A percentile compares a stretch with the other conserved stretches of the same genome.
These are phyloP conservation scores for Rhamphomyia laevipes DNA, from an alignment of 2,888 invertebrate species.

Conservation along the genomic window DNA sequence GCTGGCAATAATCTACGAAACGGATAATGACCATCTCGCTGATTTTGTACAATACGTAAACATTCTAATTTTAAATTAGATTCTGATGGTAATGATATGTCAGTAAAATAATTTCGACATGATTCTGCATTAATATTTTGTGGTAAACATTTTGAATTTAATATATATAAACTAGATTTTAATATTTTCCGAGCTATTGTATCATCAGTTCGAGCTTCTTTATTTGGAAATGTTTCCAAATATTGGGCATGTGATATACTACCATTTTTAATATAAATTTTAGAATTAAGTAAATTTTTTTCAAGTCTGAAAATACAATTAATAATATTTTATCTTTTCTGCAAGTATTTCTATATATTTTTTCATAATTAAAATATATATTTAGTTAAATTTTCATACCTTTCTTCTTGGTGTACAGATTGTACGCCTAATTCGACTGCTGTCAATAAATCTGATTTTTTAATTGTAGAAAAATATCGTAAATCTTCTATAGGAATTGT, in stretches of 20 bases:
- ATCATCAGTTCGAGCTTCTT: slow-evolving; percentile 23
- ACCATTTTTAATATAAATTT: slow-evolving; percentile 28
- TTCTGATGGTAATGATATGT: slow-evolving; percentile 42
- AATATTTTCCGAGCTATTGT: slow-evolving; percentile 29
- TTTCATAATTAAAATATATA: not conserved
- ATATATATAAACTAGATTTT: slow-evolving; percentile 27
- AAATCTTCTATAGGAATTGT: slow-evolving; percentile 10
- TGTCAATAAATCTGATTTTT: slow-evolving; percentile 16
- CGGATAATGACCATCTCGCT: slow-evolving; percentile 23
- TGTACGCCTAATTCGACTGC: slow-evolving; percentile 19
- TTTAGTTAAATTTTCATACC: slow-evolving; percentile 14
- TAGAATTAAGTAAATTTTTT: slow-evolving; percentile 22
- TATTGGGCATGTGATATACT: slow-evolving; percentile 31
- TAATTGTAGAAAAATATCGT: slow-evolving; percentile 13
- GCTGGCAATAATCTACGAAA: slow-evolving; percentile 28
- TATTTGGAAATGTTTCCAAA: slow-evolving; percentile 28
- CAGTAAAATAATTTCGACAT: slow-evolving; percentile 48
- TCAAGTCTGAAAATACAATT: slow-evolving; percentile 23
- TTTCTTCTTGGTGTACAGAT: slow-evolving; percentile 19
- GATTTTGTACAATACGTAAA: slow-evolving; percentile 26
- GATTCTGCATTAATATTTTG: slow-evolving; percentile 39
- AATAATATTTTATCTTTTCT: not conserved
- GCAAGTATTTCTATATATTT: not conserved
- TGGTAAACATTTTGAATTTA: slow-evolving; percentile 25
- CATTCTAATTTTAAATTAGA: slow-evolving; percentile 44